Evolutionary conservation across 2,113 vertebrate genomes (phyloP).

Genomic region (Potamarius usumacintae): DNA sequence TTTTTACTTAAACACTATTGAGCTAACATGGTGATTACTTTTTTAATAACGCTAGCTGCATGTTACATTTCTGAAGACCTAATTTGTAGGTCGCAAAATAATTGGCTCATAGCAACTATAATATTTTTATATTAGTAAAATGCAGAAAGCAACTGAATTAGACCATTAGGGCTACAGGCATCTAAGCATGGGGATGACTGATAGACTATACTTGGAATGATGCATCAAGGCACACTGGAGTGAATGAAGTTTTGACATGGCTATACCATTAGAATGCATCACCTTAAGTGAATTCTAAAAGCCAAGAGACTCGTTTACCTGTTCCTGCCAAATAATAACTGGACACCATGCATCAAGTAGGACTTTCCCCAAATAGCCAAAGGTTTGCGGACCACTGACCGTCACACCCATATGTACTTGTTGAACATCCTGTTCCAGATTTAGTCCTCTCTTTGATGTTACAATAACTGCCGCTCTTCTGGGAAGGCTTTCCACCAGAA

Average conservation of each 20-base stretch:
- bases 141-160: not conserved
- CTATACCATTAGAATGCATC: not conserved
- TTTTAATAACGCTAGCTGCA: not conserved
- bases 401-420: not conserved
- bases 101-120: not conserved
- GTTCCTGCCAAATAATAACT: not conserved
- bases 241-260: not conserved
- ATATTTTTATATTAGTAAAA: not conserved
- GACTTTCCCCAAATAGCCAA: not conserved
- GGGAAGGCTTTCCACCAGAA: not conserved
- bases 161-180: not conserved
- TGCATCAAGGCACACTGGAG: not conserved
- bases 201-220: not conserved
- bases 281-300: not conserved
- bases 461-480: not conserved
- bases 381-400: not conserved
- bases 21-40: not conserved
- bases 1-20: not conserved
- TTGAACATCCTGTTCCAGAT: not conserved
- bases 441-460: not conserved
- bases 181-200: not conserved
- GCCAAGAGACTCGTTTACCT: not conserved
- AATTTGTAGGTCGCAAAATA: not conserved
- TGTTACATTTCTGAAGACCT: not conserved
- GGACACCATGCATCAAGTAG: not conserved